Base-by-base conservation (phyloP, 2,888 invertebrate genomes). In the Drosophila ezoana region DNA sequence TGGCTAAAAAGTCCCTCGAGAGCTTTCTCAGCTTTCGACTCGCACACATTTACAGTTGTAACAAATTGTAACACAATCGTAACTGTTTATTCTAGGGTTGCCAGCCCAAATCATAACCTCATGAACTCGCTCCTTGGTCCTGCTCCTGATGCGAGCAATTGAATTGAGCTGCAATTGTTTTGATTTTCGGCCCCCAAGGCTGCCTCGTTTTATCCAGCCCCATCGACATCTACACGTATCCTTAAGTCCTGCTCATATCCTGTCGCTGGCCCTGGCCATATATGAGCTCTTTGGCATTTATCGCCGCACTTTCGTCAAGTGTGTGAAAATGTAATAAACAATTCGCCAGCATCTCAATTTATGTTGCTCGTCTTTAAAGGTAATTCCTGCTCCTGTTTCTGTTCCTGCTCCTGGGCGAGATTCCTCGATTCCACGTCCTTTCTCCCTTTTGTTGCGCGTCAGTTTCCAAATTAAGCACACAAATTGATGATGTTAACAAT, bases 1-100 rank as follows among this genome's bases (percentile, higher is more conserved):
- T 90, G 89, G 89, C 88, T 90, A 91, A 90, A 91, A 91, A 90
- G 90, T 91, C 91, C 91, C 91, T 87, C 82, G 90, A 90, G 91
- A 90, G 91, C 87, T 89, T 90, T 90, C 40, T 28, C 87, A 84
- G 75, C 81, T 59, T 44, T 44, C 67, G 51, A 45, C 81, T 80
- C 87, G 5, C 28, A 28, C 28, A 89, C 90, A 89, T 89, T 90
- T 90, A 89, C 90, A 91, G 90, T 84, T 91, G 88, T 89, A 91
- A 90, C 91, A 91, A 91, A 91, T 91, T 91, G 90, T 89, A 89
- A 90, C 89, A 79, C 87, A 87, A 86, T 88, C 88, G 88, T 86
- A 89, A 86, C 89, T 84, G 83, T 88, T 84, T 88, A 86, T 81
- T 78, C 71, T 75, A 63, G 76, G 84, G 68, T 73, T 35, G 56